Evolutionary conservation across 2,113 vertebrate genomes (phyloP), one percentile per base, ranked within the genome.

Genomic region (Perca fluviatilis): DNA sequence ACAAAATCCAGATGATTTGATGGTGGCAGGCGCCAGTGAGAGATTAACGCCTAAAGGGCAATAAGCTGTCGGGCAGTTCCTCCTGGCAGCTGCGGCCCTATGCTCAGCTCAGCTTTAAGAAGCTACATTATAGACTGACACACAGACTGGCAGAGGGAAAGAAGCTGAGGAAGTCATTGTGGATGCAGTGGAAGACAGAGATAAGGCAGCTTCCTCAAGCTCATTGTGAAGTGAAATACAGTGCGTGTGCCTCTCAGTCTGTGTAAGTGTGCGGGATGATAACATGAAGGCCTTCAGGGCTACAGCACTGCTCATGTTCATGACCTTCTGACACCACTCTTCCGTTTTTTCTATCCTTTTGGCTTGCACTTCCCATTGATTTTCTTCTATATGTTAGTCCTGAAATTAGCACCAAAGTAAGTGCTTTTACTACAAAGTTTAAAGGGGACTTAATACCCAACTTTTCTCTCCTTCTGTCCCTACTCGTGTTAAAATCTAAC

Each of bases 201-300:
- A 93, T 93, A 93, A 93, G 87, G 12, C 80, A 2, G 81, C 77
- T 89, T 91, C 86, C 93, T 86, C 85, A 90, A 81, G 79, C 83
- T 87, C 77, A 84, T 92, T 88, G 86, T n/a, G 27, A 12, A 83
- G 64, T 27, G 61, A 65, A 88, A 83, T 50, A 65, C 69, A 65
- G 54, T 16, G 77, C 30, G 73, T 49, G 47, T 40, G 60, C 33
- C 33, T 67, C 53, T 71, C 10, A 54, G 14, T 1, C n/a, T 67
- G 74, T 16, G 63, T 58, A 18, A 9, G 18, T 73, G 62, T 49
- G 67, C 27, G 40, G 54, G 30, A 46, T 69, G 33, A 75, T 12
- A 53, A 72, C 72, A 76, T 60, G 43, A 77, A 16, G 30, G 19
- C 49, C 56, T 53, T 61, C n/a, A 1, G 33, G 63, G 62, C 6